Conservation (phyloP, 2,113 vertebrate genomes). For the Platycercus adscitus region DNA sequence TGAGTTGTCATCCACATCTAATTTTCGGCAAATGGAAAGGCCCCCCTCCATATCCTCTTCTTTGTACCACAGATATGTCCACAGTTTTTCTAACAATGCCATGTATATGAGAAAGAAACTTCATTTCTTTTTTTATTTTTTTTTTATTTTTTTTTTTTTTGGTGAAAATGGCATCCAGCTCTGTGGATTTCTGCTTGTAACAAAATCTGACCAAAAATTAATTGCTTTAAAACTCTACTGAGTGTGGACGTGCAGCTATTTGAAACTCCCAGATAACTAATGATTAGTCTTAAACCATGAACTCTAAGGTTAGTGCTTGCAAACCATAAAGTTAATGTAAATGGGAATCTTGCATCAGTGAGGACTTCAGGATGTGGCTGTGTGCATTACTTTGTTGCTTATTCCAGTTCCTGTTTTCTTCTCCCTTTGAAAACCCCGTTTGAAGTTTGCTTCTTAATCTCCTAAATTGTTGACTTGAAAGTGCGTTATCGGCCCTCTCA, state of each 20-base stretch:
- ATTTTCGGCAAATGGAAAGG: neutral
- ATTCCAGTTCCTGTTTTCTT: slow-evolving; percentile 26
- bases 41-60: neutral
- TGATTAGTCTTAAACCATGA: neutral
- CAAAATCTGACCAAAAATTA: neutral
- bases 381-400: neutral
- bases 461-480: slow-evolving; percentile 20
- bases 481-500: neutral
- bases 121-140: too few species aligned
- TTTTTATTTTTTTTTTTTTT: neutral
- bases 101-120: neutral
- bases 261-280: neutral
- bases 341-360: neutral
- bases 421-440: slow-evolving; percentile 14
- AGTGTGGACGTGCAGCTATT: neutral
- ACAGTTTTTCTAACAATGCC: neutral
- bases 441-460: slow-evolving; percentile 36
- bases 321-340: neutral
- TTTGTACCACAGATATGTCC: neutral
- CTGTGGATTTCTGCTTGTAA: neutral
- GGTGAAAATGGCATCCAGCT: neutral
- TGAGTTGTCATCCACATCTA: neutral
- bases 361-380: slow-evolving; percentile 5
- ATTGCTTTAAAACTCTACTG: neutral
- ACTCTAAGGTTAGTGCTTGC: neutral